phyloP scores from a whole-genome alignment of 1,140 invertebrate species.

The Musca vetustissima region DNA sequence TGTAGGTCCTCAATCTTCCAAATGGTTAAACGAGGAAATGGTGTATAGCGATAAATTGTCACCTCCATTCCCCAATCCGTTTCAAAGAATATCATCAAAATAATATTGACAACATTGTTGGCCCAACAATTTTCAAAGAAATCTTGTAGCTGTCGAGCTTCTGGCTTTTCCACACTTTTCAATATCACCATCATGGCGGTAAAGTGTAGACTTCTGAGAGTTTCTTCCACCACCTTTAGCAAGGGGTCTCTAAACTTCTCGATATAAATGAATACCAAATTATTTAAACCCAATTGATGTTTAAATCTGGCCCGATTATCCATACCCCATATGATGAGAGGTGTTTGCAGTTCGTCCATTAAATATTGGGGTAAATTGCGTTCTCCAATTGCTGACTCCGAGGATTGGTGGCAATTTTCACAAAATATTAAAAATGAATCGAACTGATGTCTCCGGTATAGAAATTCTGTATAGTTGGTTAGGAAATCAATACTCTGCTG shows the following conservation, averaged over 20 bases:
- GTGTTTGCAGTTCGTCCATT: slow-evolving; percentile 28
- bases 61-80: neutral
- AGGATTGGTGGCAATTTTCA: neutral
- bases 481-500: neutral
- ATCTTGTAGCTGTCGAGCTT: neutral
- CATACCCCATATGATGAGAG: slow-evolving; percentile 31
- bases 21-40: slow-evolving; percentile 33
- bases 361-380: slow-evolving; percentile 32
- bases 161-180: neutral
- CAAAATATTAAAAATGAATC: neutral
- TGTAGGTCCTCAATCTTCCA: slow-evolving; percentile 28
- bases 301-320: slow-evolving; percentile 22
- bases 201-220: slow-evolving; percentile 31
- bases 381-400: neutral
- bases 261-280: slow-evolving; percentile 31
- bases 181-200: slow-evolving; percentile 33
- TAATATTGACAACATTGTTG: slow-evolving; percentile 34
- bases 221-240: slow-evolving; percentile 25
- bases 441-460: neutral
- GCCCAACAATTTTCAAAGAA: slow-evolving; percentile 42
- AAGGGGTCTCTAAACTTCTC: slow-evolving; percentile 31
- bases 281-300: slow-evolving; percentile 23
- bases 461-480: neutral
- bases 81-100: slow-evolving; percentile 25
- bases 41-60: slow-evolving; percentile 35